Evolutionary conservation across 2,888 invertebrate genomes (phyloP), one percentile per base, ranked within the genome.

Genomic region (Watsonalla binaria): DNA sequence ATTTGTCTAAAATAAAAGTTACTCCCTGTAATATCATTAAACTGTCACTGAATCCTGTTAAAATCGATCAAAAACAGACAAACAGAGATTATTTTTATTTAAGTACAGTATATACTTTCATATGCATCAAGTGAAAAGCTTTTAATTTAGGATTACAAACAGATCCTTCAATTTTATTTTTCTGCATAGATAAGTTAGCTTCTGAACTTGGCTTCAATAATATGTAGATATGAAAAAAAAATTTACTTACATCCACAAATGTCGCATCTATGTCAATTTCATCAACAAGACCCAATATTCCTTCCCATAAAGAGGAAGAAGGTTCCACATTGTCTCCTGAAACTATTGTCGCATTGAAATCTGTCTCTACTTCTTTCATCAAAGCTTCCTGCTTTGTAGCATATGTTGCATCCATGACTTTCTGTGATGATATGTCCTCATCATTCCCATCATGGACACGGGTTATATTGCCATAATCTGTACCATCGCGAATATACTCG

Each of bases 401-500:
- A 48, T 83, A 83, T 0, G 78, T 68, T 6, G 83, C 78, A 51
- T 84, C 85, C 54, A 80, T 72, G 0, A 86, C 72, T 59, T 80
- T 76, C 11, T 74, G 77, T 0, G 70, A 46, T 2, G 66, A 35
- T 7, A 65, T 45, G 6, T 74, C 77, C n/a, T 78, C 77, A 5
- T 73, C 73, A 45, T 52, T 63, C 0, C 78, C 82, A 37, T 84
- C 84, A 45, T 85, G 84, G 5, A 84, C 61, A 13, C 82, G 68
- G 7, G 86, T 85, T 5, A 88, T 80, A 52, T 90, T 81, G 13
- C 92, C 90, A 54, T 90, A 90, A 61, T 90, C 90, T 0, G 86
- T 87, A 6, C 90, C 90, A 59, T 90, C 90, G 1, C 84, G 69
- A 11, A 90, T 76, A 60, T 90, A 90, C 47, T 88, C 90, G 67